phyloP scores from a whole-genome alignment of 2,888 invertebrate species.

The Tachystola acroxantha region DNA sequence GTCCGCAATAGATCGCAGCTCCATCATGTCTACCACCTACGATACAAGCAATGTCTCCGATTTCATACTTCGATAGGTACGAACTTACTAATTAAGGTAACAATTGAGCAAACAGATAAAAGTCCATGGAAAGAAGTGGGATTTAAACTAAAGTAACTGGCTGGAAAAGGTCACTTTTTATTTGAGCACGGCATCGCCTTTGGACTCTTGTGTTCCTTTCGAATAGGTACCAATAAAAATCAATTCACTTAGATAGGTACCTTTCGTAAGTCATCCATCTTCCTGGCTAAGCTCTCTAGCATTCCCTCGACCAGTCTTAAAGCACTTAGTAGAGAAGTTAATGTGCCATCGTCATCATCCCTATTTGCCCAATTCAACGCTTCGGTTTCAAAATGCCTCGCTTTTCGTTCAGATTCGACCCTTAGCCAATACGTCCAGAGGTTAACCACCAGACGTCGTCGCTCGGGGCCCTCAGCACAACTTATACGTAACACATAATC shows the following conservation, averaged over 20 bases:
- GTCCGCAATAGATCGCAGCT: conserved; percentile 62
- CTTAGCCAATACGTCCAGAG: conserved; percentile 69
- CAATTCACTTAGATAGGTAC: conserved; percentile 23
- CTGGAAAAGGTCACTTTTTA: no score
- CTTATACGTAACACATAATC: conserved; percentile 41
- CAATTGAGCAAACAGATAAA: no score
- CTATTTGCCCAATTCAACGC: conserved; percentile 46
- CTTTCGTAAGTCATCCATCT: conserved; percentile 63
- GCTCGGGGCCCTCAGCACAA: conserved; percentile 34
- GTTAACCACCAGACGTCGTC: conserved; percentile 50
- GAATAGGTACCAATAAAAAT: no score
- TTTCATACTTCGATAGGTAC: no score
- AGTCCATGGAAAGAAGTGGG: no score
- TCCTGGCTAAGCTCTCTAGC: conserved; percentile 64
- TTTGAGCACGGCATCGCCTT: no score
- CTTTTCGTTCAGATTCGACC: conserved; percentile 43
- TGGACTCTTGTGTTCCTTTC: no score
- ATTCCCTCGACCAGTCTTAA: conserved; percentile 64
- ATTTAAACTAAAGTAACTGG: no score
- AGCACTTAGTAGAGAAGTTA: conserved; percentile 48
- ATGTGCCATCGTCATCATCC: conserved; percentile 40
- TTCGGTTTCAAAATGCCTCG: conserved; percentile 59
- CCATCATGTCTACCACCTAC: conserved; percentile 67
- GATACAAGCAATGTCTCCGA: conserved; percentile 6
- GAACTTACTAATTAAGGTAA: no score